Base-by-base conservation (phyloP, 2,113 vertebrate genomes). In the Halcyon senegalensis region DNA sequence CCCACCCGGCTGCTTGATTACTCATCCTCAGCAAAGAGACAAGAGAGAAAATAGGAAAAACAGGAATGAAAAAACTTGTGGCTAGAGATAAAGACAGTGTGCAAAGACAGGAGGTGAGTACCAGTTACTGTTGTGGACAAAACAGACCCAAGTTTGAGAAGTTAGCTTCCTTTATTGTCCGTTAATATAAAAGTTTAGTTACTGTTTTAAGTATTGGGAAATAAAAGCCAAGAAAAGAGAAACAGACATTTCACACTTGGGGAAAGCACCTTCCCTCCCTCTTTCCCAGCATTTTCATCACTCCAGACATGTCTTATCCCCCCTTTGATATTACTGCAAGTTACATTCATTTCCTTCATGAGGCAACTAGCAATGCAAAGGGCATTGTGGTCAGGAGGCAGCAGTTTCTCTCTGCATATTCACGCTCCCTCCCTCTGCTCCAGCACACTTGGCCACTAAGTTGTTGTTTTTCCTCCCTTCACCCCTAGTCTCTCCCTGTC, bases 391-490 rank as follows among this genome's bases (percentile, higher is more conserved):
- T 50, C 25, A 56, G 35, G 35, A 55, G 6, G 7, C 16, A 28
- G 13, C 31, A 77, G 7, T 9, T 64, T 50, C 27, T 30, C 9
- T 63, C 25, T 28, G 30, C 16, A 2, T 18, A 8, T 58, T 41
- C 0, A 0, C 25, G 16, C 13, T 70, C 35, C 16, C 9, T 68
- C 25, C 31, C 1, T 1, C n/a, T 82, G 13, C 31, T 48, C 33
- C 78, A 72, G 21, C 2, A 1, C 16, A 24, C 11, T 53, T 44
- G 4, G 9, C 5, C 19, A 9, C 41, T 7, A 20, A 53, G 10
- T 16, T 2, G 1, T 21, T 73, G 9, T 13, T 58, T 33, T 10
- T 66, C 16, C 11, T 30, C 9, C 2, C 0, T 0, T 5, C 1
- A 2, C 2, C 7, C 19, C 12, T 4, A 3, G 17, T 4, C 5